These are phyloP conservation scores for Prunella himalayana DNA, from an alignment of 2,113 vertebrate species.

Conservation along the genomic window DNA sequence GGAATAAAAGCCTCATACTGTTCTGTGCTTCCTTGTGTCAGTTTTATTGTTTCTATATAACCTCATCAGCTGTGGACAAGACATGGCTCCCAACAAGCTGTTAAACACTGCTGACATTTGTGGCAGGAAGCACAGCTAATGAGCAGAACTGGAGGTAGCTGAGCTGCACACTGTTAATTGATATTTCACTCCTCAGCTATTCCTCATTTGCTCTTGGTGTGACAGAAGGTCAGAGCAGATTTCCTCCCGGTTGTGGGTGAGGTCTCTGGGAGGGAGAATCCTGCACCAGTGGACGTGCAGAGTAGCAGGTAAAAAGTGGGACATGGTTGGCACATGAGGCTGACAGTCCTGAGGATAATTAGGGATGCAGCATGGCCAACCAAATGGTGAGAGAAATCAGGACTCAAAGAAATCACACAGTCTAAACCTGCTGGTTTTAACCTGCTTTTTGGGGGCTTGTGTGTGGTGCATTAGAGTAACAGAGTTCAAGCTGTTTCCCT, in stretches of 20 bases:
- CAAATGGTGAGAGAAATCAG: neutral
- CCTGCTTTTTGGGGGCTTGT: neutral
- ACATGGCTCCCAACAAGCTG: neutral
- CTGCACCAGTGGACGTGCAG: neutral
- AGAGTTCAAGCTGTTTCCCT: neutral
- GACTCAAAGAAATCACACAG: neutral
- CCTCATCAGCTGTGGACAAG: neutral
- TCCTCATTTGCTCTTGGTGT: neutral
- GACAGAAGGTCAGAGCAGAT: conserved; percentile 10
- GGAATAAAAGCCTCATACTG: neutral
- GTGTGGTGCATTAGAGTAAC: neutral
- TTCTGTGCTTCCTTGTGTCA: neutral
- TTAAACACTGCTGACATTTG: neutral
- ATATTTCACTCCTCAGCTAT: neutral
- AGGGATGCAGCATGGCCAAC: neutral
- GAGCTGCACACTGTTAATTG: neutral
- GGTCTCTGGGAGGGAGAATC: neutral
- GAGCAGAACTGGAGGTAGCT: neutral
- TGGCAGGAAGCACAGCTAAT: conserved; percentile 11
- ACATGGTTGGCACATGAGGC: fast-evolving
- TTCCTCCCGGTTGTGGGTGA: neutral
- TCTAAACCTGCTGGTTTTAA: neutral
- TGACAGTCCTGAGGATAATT: neutral
- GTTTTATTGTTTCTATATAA: neutral
- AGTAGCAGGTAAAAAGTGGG: neutral